Percentiles rank a stretch among this genome's conserved stretches.
Conservation (phyloP, 2,797 vertebrate species). For the Arremon aurantiirostris region DNA sequence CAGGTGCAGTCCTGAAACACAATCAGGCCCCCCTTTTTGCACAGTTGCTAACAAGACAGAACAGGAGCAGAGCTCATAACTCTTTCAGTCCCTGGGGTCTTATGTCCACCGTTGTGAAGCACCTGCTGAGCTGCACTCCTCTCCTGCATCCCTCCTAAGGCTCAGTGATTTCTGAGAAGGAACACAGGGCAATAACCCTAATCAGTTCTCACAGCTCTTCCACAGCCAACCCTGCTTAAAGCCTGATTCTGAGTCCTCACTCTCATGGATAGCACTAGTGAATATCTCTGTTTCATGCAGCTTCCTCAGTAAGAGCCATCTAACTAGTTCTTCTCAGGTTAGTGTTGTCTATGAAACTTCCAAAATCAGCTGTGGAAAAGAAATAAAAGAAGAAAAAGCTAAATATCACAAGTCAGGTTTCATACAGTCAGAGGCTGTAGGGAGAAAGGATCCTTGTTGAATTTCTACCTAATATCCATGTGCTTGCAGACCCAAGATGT, state of each 20-base stretch:
- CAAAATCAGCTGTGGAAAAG: neutral
- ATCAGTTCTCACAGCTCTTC: neutral
- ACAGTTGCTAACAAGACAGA: neutral
- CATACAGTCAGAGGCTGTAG: neutral
- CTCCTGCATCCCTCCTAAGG: neutral
- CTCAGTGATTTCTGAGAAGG: neutral
- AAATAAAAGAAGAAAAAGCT: neutral
- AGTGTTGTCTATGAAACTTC: neutral
- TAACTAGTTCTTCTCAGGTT: neutral
- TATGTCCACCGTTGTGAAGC: neutral
- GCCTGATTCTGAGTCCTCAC: neutral
- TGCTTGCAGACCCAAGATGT: neutral
- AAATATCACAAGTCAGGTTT: neutral
- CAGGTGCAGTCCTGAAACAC: neutral
- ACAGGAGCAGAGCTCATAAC: neutral
- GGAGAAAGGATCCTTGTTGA: neutral
- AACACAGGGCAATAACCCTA: neutral
- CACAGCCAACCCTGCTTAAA: neutral
- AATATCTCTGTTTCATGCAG: neutral
- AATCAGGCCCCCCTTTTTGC: neutral
- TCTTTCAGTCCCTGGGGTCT: neutral
- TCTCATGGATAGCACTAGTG: accelerated
- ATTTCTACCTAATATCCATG: neutral
- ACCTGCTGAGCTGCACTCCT: neutral
- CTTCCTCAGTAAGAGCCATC: neutral